Conservation (phyloP, 1,140 invertebrate genomes). For the Maconellicoccus hirsutus region DNA sequence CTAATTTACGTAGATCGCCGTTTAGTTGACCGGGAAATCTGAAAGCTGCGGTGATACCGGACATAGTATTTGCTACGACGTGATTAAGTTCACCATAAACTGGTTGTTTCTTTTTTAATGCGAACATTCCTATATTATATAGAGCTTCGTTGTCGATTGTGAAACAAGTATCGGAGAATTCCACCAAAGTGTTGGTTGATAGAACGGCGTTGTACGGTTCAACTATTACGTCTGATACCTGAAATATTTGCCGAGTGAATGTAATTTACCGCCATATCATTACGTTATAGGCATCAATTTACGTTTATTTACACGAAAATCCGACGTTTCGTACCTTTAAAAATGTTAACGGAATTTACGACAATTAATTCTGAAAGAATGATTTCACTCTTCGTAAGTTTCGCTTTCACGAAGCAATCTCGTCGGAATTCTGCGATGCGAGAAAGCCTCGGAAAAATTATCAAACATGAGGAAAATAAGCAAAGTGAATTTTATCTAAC, state of each 20-base stretch:
- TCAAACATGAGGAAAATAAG: neutral
- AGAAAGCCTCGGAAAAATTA: too few relatives aligned
- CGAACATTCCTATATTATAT: constrained; percentile 48
- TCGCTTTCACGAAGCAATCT: too few relatives aligned
- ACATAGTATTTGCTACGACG: constrained; percentile 46
- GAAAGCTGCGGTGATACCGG: constrained; percentile 46
- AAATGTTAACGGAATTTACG: too few relatives aligned
- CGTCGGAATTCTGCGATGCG: too few relatives aligned
- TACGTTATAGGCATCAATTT: too few relatives aligned
- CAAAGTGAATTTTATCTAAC: neutral
- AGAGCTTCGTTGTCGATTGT: constrained; percentile 53
- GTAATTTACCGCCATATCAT: too few relatives aligned
- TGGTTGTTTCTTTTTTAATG: constrained; percentile 43
- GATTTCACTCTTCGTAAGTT: too few relatives aligned
- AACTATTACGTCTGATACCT: constrained; percentile 45
- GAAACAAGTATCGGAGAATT: constrained; percentile 49
- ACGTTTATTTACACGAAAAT: too few relatives aligned
- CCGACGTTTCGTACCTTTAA: too few relatives aligned
- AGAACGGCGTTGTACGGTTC: constrained; percentile 55
- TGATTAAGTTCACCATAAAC: constrained; percentile 48
- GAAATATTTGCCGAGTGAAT: neutral
- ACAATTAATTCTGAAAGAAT: too few relatives aligned
- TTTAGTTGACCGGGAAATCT: constrained; percentile 56
- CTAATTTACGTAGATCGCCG: constrained; percentile 53
- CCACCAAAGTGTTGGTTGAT: constrained; percentile 50